phyloP scores from a whole-genome alignment of 1,140 invertebrate genomes.

The Drosophila murphyi region DNA sequence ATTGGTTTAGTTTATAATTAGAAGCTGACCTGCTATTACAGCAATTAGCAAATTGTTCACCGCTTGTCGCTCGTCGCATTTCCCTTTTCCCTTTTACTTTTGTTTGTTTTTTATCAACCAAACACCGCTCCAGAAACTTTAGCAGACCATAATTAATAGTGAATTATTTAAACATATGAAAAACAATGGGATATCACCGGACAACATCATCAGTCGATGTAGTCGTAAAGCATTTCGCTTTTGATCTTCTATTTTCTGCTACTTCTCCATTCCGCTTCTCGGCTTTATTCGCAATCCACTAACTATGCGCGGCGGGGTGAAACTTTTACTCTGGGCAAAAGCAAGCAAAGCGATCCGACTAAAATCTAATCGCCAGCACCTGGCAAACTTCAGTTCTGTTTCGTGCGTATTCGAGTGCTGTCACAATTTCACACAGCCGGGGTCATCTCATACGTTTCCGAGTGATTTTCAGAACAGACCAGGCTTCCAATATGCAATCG shows the following conservation, averaged over 20 bases:
- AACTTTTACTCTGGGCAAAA: slow-evolving; percentile 48
- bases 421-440: slow-evolving; percentile 11
- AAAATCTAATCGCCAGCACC: slow-evolving; percentile 48
- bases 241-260: slow-evolving; percentile 29
- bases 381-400: slow-evolving; percentile 61
- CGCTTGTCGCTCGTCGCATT: background rate
- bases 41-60: slow-evolving; percentile 28
- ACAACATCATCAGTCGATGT: slow-evolving; percentile 21
- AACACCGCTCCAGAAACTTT: slow-evolving; percentile 41
- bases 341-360: slow-evolving; percentile 34
- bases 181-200: slow-evolving; percentile 34
- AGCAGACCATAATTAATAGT: slow-evolving; percentile 57
- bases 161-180: slow-evolving; percentile 58
- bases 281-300: slow-evolving; percentile 43
- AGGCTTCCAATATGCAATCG: slow-evolving; percentile 42
- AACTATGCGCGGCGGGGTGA: slow-evolving; percentile 48
- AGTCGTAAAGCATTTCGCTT: slow-evolving; percentile 36
- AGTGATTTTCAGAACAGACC: background rate
- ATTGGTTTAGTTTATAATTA: slow-evolving; percentile 37
- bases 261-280: slow-evolving; percentile 57
- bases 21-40: slow-evolving; percentile 18
- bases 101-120: slow-evolving; percentile 56
- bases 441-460: background rate
- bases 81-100: slow-evolving; percentile 65
- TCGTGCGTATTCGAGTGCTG: slow-evolving; percentile 49